phyloP scores from a whole-genome alignment of 2,113 vertebrate species.

The Nipponia nippon region DNA sequence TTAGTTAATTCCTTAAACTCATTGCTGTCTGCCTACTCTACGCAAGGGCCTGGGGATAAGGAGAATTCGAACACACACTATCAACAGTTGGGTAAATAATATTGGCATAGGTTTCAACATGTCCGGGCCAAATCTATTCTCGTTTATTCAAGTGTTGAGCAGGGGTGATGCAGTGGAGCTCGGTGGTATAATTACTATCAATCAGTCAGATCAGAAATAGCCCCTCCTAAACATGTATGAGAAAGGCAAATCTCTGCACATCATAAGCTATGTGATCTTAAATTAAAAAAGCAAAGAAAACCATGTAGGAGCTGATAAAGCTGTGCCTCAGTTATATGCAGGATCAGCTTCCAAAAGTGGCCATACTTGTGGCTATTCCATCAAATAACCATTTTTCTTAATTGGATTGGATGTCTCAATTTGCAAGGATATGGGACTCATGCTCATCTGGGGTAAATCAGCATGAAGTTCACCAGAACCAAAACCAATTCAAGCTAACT shows the following conservation, averaged over 20 bases:
- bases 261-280: background rate
- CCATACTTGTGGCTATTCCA: background rate
- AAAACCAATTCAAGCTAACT: background rate
- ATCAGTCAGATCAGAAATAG: background rate
- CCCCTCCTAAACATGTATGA: background rate
- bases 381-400: background rate
- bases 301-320: background rate
- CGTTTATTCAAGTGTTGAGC: background rate
- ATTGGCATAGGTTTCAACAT: background rate
- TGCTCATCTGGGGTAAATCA: background rate
- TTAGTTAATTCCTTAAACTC: slow-evolving; percentile 93
- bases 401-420: background rate
- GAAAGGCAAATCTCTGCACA: background rate
- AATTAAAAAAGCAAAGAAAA: background rate
- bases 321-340: background rate
- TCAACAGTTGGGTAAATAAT: slow-evolving; percentile 74
- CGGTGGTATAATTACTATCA: background rate
- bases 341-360: background rate
- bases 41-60: slow-evolving; percentile 67
- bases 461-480: background rate
- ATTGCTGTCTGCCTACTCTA: slow-evolving; percentile 89
- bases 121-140: background rate
- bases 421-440: background rate
- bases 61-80: slow-evolving; percentile 56
- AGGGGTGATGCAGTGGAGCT: background rate